Evolutionary conservation across 2,797 vertebrate genomes (phyloP).

Genomic region (Pseudochromis fuscus): DNA sequence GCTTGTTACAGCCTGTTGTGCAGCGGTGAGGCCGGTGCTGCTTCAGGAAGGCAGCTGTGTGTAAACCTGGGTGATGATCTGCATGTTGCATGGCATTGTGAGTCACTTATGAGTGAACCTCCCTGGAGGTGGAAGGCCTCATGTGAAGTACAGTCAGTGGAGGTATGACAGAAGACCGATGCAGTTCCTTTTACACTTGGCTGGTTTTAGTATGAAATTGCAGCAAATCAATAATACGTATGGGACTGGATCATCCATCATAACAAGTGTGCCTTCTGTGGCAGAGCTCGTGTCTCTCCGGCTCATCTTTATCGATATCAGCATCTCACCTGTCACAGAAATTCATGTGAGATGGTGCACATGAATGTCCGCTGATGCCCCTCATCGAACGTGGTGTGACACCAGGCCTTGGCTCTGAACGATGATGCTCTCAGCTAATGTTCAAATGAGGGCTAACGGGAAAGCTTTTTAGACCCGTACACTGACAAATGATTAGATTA

Average conservation of each 20-base stretch:
- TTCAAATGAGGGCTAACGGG: slow-evolving; percentile 45
- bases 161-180: slow-evolving; percentile 3
- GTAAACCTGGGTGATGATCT: slow-evolving; percentile 6
- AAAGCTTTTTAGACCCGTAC: slow-evolving; percentile 54
- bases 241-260: neutral
- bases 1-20: slow-evolving; percentile 1
- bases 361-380: slow-evolving; percentile 11
- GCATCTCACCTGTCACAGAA: slow-evolving; percentile 28
- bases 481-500: slow-evolving; percentile 72
- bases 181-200: neutral
- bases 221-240: slow-evolving; percentile 8
- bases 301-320: slow-evolving; percentile 8
- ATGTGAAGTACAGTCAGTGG: neutral
- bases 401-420: slow-evolving; percentile 31
- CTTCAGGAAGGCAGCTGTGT: slow-evolving; percentile 17
- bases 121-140: neutral
- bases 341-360: neutral
- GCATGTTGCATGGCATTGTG: slow-evolving; percentile 31
- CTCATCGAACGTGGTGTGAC: slow-evolving; percentile 5
- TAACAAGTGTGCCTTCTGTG: neutral
- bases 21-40: slow-evolving; percentile 13
- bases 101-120: slow-evolving; percentile 30
- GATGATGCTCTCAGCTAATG: slow-evolving; percentile 42
- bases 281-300: neutral
- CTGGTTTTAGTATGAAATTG: slow-evolving; percentile 20